Percentiles rank a stretch among this genome's conserved stretches.
These are phyloP conservation scores for Mesoclemmys tuberculata DNA, from an alignment of 2,113 vertebrate species.

Conservation along the genomic window DNA sequence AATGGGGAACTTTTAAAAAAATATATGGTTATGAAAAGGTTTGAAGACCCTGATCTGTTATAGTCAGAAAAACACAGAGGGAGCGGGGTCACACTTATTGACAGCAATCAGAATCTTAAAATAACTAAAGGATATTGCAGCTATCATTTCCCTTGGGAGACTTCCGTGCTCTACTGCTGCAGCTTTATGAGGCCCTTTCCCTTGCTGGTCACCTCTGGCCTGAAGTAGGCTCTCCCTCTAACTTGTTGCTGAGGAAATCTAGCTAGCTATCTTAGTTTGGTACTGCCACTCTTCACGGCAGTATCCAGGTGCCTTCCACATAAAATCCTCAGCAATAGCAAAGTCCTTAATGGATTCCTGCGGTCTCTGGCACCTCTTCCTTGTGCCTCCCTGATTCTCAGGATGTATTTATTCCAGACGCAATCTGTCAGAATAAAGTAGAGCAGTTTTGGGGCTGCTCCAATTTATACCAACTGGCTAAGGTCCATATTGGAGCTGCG, in stretches of 20 bases:
- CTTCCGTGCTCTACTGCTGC: neutral
- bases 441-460: neutral
- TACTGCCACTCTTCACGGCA: too few species aligned
- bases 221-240: neutral
- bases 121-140: neutral
- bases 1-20: neutral
- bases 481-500: neutral
- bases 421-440: neutral
- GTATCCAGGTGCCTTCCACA: neutral
- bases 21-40: neutral
- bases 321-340: neutral
- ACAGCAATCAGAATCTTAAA: neutral
- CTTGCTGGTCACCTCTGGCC: neutral
- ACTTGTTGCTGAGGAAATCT: neutral
- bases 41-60: neutral
- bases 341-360: too few species aligned
- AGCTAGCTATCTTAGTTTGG: too few species aligned
- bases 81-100: too few species aligned
- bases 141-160: neutral
- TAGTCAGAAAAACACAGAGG: neutral
- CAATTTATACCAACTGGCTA: neutral
- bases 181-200: neutral
- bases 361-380: too few species aligned
- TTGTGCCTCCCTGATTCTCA: too few species aligned
- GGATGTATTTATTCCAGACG: neutral